Percentiles rank a stretch among this genome's conserved stretches.
phyloP scores from a whole-genome alignment of 2,888 invertebrate species.

The Hololepta plana region DNA sequence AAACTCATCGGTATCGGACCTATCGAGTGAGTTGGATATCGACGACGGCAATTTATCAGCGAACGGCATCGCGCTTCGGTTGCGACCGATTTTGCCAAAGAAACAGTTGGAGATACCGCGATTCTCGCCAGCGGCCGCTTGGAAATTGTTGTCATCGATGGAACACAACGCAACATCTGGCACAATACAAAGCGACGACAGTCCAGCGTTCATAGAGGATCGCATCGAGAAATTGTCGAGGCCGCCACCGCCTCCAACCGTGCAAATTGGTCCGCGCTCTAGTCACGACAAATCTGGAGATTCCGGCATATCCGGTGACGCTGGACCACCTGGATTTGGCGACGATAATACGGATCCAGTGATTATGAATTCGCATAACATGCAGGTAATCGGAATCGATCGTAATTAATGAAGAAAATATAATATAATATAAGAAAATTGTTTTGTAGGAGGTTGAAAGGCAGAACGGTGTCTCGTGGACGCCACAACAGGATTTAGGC shows the following conservation, averaged over 20 bases:
- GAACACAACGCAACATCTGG: conserved; percentile 28
- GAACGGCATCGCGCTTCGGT: conserved; percentile 49
- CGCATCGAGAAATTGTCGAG: conserved; percentile 33
- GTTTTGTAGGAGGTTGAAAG: conserved; percentile 7
- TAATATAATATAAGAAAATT: too few species aligned
- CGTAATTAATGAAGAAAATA: too few species aligned
- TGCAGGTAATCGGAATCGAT: too few species aligned
- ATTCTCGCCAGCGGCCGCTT: conserved; percentile 70
- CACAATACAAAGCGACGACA: conserved; percentile 19
- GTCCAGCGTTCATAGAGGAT: conserved; percentile 29
- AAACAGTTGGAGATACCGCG: conserved; percentile 58
- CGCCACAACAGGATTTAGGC: conserved; percentile 72
- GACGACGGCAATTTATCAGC: conserved; percentile 23
- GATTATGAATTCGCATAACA: too few species aligned
- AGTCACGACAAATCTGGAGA: conserved; percentile 61
- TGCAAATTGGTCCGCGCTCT: conserved; percentile 30
- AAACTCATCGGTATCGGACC: conserved; percentile 35
- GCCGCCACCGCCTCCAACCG: conserved; percentile 28
- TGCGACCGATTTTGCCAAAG: conserved; percentile 64
- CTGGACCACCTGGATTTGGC: conserved; percentile 21
- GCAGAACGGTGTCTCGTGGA: conserved; percentile 39
- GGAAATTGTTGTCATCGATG: conserved; percentile 51
- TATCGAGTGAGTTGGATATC: conserved; percentile 34
- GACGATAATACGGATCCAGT: too few species aligned
- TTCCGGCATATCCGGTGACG: conserved; percentile 72